Evolutionary conservation across 2,888 invertebrate genomes (phyloP), one percentile per base, ranked within the genome.

Genomic region (Trissolcus brochymenae): DNA sequence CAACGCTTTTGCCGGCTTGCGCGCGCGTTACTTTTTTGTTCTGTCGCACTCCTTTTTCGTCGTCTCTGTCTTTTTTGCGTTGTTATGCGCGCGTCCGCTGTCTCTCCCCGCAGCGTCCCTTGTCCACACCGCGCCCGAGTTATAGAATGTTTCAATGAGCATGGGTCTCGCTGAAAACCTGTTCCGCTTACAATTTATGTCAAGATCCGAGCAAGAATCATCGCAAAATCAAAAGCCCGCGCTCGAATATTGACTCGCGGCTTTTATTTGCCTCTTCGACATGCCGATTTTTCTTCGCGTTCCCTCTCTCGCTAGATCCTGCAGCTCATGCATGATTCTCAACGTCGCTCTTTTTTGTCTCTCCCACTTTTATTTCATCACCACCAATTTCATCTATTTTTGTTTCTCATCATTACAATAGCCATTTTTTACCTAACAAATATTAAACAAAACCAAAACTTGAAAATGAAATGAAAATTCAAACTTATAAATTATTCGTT

Each of bases 71-170:
- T 51, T 66, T 73, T 72, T 75, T 55, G 46, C 68, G 70, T 78
- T 79, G 57, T 70, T 72, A 67, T 64, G 62, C 66, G 71, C 71
- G 67, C 66, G 66, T 56, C 55, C 43, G n/a, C 62, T 51, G 53
- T 60, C 50, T 6, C 40, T 49, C 40, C 35, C 41, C 55, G 9
- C 50, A 51, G 13, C 61, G n/a, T 50, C 66, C 65, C 51, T 61
- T 35, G 25, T 46, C 43, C 46, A 17, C 59, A 46, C 46, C 25
- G 35, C 16, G 21, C 49, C 14, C 76, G 60, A 71, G 61, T 72
- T 70, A 75, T 76, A 81, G 76, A 77, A 78, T 76, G 79, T 78
- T 79, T 79, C 81, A 81, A 78, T 72, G 76, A 77, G 72, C 76
- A 78, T 62, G 64, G 68, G 59, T 57, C 64, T 67, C 65, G 74